Evolutionary conservation across 2,113 vertebrate species (phyloP).

Genomic region (Galbula dea): DNA sequence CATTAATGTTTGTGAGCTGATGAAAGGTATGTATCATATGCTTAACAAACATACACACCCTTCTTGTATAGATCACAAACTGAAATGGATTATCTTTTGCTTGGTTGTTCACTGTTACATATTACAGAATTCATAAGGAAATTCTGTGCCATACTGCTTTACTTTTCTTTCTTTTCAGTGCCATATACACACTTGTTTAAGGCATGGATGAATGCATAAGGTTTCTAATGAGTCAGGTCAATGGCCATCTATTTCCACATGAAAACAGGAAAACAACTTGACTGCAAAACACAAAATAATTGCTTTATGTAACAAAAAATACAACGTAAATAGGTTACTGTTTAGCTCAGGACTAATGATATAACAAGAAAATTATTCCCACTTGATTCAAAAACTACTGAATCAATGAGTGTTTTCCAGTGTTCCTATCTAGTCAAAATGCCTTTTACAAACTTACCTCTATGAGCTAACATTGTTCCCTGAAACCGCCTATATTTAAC

Average conservation of each 20-base stretch:
- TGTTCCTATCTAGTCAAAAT: not conserved
- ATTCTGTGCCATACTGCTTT: not conserved
- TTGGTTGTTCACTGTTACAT: not conserved
- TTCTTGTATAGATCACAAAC: not conserved
- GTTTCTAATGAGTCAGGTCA: not conserved
- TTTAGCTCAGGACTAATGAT: not conserved
- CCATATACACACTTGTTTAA: not conserved
- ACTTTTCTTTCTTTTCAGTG: not conserved
- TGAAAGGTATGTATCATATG: slow-evolving; percentile 77
- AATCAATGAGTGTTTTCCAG: not conserved
- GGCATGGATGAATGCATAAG: not conserved
- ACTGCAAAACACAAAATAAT: not conserved
- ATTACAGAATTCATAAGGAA: not conserved
- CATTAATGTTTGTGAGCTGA: slow-evolving; percentile 91
- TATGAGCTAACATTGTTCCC: not conserved
- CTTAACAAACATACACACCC: not conserved
- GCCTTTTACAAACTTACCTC: not conserved
- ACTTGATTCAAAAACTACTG: not conserved
- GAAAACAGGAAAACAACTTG: not conserved
- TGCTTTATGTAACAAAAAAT: not conserved
- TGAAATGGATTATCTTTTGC: not conserved
- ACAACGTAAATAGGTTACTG: not conserved
- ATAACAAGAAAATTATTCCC: not conserved
- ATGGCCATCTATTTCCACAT: not conserved
- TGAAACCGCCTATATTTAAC: not conserved